Evolutionary conservation across 2,888 invertebrate genomes (phyloP).

Genomic region (Lycia hirtaria): DNA sequence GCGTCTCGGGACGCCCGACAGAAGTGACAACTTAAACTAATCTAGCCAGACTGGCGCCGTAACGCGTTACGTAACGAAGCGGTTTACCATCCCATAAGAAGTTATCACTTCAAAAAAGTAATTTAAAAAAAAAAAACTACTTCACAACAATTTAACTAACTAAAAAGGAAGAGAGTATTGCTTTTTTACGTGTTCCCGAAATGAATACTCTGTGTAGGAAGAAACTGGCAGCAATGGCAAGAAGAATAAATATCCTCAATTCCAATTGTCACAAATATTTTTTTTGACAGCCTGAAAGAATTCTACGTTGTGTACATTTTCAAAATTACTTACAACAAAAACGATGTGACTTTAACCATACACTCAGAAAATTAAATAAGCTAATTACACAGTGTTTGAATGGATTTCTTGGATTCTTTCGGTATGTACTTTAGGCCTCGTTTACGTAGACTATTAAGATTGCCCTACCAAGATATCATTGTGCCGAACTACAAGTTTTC

Average conservation of each 20-base stretch:
- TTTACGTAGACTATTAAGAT: too few species aligned
- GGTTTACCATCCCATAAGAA: too few species aligned
- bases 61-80: too few species aligned
- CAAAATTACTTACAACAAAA: slow-evolving; percentile 37
- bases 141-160: too few species aligned
- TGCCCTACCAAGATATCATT: not conserved
- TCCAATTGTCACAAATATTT: slow-evolving; percentile 10
- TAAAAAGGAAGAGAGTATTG: too few species aligned
- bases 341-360: slow-evolving; percentile 49
- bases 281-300: slow-evolving; percentile 9
- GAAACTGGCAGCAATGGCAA: slow-evolving; percentile 3
- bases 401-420: slow-evolving; percentile 72
- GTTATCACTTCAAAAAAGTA: too few species aligned
- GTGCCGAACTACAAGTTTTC: not conserved
- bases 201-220: not conserved
- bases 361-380: slow-evolving; percentile 26
- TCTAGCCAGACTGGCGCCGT: too few species aligned
- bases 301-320: slow-evolving; percentile 7
- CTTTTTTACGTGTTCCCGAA: too few species aligned
- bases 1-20: too few species aligned
- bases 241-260: not conserved
- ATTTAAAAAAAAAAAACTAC: too few species aligned
- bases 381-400: slow-evolving; percentile 44
- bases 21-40: too few species aligned
- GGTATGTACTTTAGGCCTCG: slow-evolving; percentile 51